Percentiles rank a stretch among this genome's conserved stretches.
phyloP scores from a whole-genome alignment of 2,113 vertebrate genomes.

The Micronycteris hirsuta region DNA sequence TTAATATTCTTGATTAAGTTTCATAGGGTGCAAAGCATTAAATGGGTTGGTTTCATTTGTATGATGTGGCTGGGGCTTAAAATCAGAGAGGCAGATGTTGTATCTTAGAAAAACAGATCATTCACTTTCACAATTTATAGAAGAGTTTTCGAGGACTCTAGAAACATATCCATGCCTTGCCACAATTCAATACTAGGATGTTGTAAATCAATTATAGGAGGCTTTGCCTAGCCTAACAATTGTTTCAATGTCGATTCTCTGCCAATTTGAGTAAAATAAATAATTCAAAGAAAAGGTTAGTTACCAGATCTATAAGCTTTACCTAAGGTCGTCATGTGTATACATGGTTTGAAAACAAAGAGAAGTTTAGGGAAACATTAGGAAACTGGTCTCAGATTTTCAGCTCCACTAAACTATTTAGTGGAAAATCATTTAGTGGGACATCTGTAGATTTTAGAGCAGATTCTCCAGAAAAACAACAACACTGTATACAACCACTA shows the following conservation, averaged over 20 bases:
- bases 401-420: not conserved
- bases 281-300: not conserved
- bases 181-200: not conserved
- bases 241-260: not conserved
- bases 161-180: not conserved
- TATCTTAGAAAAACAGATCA: slow-evolving; percentile 15
- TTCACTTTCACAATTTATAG: slow-evolving; percentile 27
- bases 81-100: slow-evolving; percentile 19
- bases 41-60: not conserved
- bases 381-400: not conserved
- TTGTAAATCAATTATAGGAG: not conserved
- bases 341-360: not conserved
- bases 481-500: not conserved
- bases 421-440: not conserved
- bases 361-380: not conserved
- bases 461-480: not conserved
- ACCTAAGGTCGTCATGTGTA: not conserved
- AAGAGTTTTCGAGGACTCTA: slow-evolving; percentile 11
- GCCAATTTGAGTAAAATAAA: slow-evolving; percentile 8
- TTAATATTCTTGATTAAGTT: slow-evolving; percentile 54
- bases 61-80: not conserved
- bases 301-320: not conserved
- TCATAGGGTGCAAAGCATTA: slow-evolving; percentile 7
- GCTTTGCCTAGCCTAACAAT: not conserved
- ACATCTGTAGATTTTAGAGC: not conserved